These are phyloP conservation scores for Cetoscarus ocellatus DNA, from an alignment of 2,797 vertebrate species.

Conservation along the genomic window DNA sequence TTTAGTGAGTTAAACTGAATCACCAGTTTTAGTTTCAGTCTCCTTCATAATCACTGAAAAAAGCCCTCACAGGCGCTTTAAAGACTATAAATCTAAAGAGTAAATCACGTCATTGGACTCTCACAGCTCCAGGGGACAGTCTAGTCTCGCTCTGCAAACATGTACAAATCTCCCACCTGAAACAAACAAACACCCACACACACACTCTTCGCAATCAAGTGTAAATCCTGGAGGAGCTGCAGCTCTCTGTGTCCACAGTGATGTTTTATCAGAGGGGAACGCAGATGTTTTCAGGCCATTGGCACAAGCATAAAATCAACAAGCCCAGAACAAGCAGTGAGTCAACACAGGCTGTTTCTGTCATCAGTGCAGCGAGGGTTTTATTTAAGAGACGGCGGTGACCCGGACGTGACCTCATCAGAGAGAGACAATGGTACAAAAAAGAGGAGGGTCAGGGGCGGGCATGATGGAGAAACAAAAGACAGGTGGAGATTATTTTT, in stretches of 20 bases:
- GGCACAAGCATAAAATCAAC: constrained; percentile 29
- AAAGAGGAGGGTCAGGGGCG: not conserved
- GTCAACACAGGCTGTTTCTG: constrained; percentile 33
- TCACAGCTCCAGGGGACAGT: not conserved
- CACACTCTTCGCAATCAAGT: constrained; percentile 7
- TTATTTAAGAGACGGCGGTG: constrained; percentile 13
- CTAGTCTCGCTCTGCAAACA: constrained; percentile 28
- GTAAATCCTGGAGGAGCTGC: constrained; percentile 27
- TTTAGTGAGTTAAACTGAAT: no score
- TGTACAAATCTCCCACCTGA: constrained; percentile 18
- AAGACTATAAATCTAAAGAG: not conserved
- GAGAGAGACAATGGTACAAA: not conserved
- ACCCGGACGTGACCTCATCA: constrained; percentile 29
- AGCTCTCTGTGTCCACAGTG: not conserved
- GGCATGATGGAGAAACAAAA: no score
- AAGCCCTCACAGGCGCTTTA: not conserved
- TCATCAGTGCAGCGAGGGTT: constrained; percentile 26
- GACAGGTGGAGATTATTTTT: no score
- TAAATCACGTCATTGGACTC: not conserved
- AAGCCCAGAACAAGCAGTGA: constrained; percentile 24
- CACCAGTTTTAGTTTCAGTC: no score
- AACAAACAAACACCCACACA: constrained; percentile 38
- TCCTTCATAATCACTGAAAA: no score
- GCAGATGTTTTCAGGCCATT: constrained; percentile 42
- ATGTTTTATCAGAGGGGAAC: constrained; percentile 10